Evolutionary conservation across 2,888 invertebrate species (phyloP), one percentile per base, ranked within the genome.

Genomic region (Papilio demoleus): DNA sequence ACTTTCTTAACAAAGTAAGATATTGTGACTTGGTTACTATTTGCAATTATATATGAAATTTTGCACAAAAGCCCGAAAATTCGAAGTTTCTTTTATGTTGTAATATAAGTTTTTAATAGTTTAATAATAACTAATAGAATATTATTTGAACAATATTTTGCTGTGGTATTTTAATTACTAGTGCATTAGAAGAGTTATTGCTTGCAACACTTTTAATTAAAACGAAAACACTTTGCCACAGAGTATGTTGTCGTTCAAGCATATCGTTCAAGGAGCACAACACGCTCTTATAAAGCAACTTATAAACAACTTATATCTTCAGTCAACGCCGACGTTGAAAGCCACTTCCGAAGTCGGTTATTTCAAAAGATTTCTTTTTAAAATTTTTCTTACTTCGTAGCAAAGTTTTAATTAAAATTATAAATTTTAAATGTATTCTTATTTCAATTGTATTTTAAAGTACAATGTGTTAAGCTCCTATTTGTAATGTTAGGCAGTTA

Each of bases 291-390:
- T 27, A 53, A n/a, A 53, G 27, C 14, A 45, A 45, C 42, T 45
- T 45, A 45, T 19, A 45, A 53, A 53, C 53, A 27, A 27, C 53
- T 53, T n/a, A 27, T 27, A 27, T 53, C 53, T 53, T 53, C 53
- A 53, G 27, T 27, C 53, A 53, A 45, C 42, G 42, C 14, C 53
- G 27, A 53, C 53, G 53, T n/a, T 53, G 53, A 53, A 53, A 53
- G 53, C 53, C 53, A 53, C 53, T 53, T n/a, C 27, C 53, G 53
- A 53, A 53, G 12, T 27, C 53, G 27, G 53, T 53, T 53, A 53
- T 53, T 53, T 53, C 53, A 27, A 53, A 53, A 53, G 53, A 53
- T 53, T 53, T 53, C 53, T 27, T 53, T 53, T 53, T 5, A 53
- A 53, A 53, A 11, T 36, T 14, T 4, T 22, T 24, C 4, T 50